Evolutionary conservation across 23 tunicate genomes (phyloP).

Genomic region (Trididemnum miniatum): DNA sequence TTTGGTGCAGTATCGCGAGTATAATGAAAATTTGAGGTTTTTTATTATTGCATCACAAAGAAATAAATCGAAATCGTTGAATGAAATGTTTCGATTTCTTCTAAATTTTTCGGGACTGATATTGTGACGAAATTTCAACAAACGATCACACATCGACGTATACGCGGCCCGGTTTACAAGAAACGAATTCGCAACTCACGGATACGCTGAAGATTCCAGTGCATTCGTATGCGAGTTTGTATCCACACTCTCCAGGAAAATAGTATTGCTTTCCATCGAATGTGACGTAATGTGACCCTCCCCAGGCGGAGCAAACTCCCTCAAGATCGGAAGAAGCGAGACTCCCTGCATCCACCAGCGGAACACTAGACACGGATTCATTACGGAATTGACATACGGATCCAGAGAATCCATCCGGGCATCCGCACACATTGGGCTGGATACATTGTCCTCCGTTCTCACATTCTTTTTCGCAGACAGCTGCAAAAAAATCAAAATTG

Average conservation of each 20-base stretch:
- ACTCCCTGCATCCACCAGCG: constrained; percentile 38
- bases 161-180: too few relatives aligned
- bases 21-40: too few relatives aligned
- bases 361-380: neutral
- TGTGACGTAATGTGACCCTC: constrained; percentile 69
- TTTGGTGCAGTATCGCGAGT: too few relatives aligned
- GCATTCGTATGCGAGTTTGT: constrained; percentile 64
- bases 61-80: too few relatives aligned
- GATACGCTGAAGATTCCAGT: constrained; percentile 61
- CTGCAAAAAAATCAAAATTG: constrained; percentile 42
- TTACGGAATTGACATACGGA: constrained; percentile 30
- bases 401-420: constrained; percentile 74
- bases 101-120: too few relatives aligned
- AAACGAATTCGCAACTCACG: constrained; percentile 56
- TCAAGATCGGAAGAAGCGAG: constrained; percentile 41
- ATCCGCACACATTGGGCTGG: constrained; percentile 60
- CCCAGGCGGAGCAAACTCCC: constrained; percentile 65
- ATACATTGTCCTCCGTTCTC: constrained; percentile 73
- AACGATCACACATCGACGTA: too few relatives aligned
- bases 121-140: too few relatives aligned
- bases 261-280: constrained; percentile 83
- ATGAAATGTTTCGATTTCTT: too few relatives aligned
- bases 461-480: constrained; percentile 59
- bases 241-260: constrained; percentile 77
- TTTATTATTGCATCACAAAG: too few relatives aligned